phyloP scores from a whole-genome alignment of 2,888 invertebrate species.

The Rhorus exstirpatorius region DNA sequence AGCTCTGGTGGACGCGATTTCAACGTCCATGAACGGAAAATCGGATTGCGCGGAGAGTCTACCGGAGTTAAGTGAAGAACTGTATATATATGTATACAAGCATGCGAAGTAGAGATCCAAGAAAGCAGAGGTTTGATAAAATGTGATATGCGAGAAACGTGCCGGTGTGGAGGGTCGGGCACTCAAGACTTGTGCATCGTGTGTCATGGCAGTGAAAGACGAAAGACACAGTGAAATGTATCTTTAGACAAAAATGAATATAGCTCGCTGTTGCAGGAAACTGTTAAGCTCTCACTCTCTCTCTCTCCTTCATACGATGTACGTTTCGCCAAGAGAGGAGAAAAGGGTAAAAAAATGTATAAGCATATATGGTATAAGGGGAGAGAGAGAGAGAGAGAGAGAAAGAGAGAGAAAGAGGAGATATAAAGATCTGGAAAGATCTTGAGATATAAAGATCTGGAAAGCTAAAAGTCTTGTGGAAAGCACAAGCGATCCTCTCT shows the following conservation, averaged over 20 bases:
- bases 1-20: conserved; percentile 7
- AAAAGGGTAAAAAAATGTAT: background rate
- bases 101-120: conserved; percentile 25
- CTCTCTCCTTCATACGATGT: background rate
- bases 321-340: background rate
- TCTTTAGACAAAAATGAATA: conserved; percentile 53
- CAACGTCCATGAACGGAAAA: conserved; percentile 27
- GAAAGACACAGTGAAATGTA: conserved; percentile 43
- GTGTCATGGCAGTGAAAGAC: conserved; percentile 22
- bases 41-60: conserved; percentile 46
- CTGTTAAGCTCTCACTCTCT: background rate
- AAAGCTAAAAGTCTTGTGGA: conserved; percentile 52
- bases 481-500: conserved; percentile 44
- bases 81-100: background rate
- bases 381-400: background rate
- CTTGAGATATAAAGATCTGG: conserved; percentile 26
- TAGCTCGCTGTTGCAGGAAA: conserved; percentile 9
- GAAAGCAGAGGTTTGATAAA: conserved; percentile 39
- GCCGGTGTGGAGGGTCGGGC: conserved; percentile 25
- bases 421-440: too few species aligned
- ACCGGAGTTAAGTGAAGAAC: conserved; percentile 12
- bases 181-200: conserved; percentile 33
- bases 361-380: too few species aligned
- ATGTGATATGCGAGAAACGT: conserved; percentile 41
- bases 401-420: background rate